These are phyloP conservation scores for Celastrina argiolus DNA, from an alignment of 2,888 invertebrate genomes.

Conservation along the genomic window DNA sequence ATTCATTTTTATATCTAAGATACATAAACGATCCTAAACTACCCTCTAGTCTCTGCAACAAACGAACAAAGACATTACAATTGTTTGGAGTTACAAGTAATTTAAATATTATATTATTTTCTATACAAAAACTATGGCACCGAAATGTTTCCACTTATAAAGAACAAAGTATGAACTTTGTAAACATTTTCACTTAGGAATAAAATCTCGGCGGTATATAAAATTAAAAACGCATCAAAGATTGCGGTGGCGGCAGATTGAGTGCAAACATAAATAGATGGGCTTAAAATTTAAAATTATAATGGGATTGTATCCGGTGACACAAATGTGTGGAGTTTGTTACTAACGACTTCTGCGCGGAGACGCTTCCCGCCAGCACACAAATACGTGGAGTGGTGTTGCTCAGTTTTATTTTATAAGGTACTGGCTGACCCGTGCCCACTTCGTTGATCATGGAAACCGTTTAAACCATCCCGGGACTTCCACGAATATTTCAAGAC, in stretches of 20 bases:
- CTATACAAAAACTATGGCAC: not conserved
- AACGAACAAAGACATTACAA: too few relatives aligned
- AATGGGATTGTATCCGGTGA: conserved; percentile 78
- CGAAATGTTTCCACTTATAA: not conserved
- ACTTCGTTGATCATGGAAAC: too few relatives aligned
- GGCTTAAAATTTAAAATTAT: conserved; percentile 78
- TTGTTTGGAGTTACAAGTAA: too few relatives aligned
- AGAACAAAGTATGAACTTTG: conserved; percentile 21
- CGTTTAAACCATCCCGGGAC: too few relatives aligned
- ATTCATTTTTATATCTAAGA: too few relatives aligned
- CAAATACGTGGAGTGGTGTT: conserved; percentile 41
- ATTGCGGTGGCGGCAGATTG: conserved; percentile 60
- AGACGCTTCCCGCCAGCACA: conserved; percentile 55
- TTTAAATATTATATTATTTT: too few relatives aligned
- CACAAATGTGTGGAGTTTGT: conserved; percentile 79
- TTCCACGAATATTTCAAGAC: too few relatives aligned
- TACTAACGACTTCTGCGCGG: conserved; percentile 75
- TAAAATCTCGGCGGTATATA: conserved; percentile 23
- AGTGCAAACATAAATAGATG: conserved; percentile 70
- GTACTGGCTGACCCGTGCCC: too few relatives aligned
- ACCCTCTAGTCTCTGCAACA: too few relatives aligned
- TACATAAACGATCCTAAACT: too few relatives aligned
- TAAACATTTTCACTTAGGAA: conserved; percentile 23
- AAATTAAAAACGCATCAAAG: conserved; percentile 70
- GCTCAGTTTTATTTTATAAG: conserved; percentile 6